Conservation (phyloP, 2,113 vertebrate species). For the Clinocottus analis region DNA sequence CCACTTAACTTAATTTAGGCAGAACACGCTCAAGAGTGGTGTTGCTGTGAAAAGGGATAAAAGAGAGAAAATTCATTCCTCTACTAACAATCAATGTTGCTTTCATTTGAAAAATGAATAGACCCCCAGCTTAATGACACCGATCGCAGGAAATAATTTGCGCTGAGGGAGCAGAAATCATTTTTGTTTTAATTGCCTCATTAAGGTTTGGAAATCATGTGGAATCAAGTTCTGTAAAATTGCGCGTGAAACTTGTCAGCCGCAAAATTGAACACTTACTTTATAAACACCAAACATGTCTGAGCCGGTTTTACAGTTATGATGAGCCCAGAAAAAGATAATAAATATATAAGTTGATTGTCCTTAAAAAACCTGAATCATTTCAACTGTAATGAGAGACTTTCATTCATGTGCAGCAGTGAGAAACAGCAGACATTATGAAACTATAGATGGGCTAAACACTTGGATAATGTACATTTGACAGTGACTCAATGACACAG, state of each 20-base stretch:
- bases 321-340: background rate
- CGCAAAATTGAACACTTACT: background rate
- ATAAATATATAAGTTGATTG: background rate
- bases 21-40: background rate
- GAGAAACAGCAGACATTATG: background rate
- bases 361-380: background rate
- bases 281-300: background rate
- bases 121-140: slow-evolving; percentile 23
- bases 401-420: background rate
- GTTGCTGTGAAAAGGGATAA: background rate
- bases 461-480: background rate
- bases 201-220: slow-evolving; percentile 25
- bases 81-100: background rate
- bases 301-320: background rate
- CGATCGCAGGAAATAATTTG: slow-evolving; percentile 14
- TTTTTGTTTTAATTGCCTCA: slow-evolving; percentile 53
- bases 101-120: slow-evolving; percentile 17
- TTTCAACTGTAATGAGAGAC: background rate
- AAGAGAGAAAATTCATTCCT: background rate
- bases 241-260: background rate
- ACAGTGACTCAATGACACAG: background rate
- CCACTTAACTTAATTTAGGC: background rate
- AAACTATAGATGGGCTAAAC: background rate
- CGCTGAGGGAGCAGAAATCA: slow-evolving; percentile 28
- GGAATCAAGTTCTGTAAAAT: background rate